These are phyloP conservation scores for Drosophila robusta DNA, from an alignment of 2,888 invertebrate species.

Conservation along the genomic window DNA sequence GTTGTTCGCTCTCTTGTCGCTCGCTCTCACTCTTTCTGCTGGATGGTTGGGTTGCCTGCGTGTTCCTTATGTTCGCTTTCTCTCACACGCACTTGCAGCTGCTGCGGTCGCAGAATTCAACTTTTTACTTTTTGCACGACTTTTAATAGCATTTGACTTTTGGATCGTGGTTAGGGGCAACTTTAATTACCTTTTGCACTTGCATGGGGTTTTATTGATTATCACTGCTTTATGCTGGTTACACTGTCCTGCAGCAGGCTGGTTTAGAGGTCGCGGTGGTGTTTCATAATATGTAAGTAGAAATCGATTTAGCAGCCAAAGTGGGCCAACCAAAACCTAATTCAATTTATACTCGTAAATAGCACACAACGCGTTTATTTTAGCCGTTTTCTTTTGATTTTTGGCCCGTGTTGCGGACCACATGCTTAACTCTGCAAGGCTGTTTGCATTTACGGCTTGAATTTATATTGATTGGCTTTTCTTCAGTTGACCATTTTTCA, in stretches of 20 bases:
- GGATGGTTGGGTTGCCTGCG: constrained; percentile 6
- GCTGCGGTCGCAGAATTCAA: constrained; percentile 5
- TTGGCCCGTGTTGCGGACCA: constrained; percentile 9
- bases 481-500: constrained; percentile 8
- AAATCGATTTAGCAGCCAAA: constrained; percentile 66
- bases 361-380: constrained; percentile 18
- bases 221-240: constrained; percentile 10
- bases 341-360: constrained; percentile 46
- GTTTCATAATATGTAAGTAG: constrained; percentile 72
- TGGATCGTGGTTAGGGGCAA: constrained; percentile 17
- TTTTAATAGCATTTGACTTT: constrained; percentile 10
- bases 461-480: constrained; percentile 45
- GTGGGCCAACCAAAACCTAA: constrained; percentile 46
- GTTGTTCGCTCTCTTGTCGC: constrained; percentile 13
- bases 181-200: constrained; percentile 43
- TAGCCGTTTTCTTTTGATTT: constrained; percentile 26
- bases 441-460: constrained; percentile 36
- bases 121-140: constrained; percentile 14
- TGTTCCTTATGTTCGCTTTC: constrained; percentile 24
- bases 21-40: constrained; percentile 5
- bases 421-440: constrained; percentile 36
- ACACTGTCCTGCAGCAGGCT: constrained; percentile 32
- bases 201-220: constrained; percentile 18
- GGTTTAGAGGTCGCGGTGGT: constrained; percentile 38
- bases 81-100: constrained; percentile 32